Evolutionary conservation across 2,888 invertebrate genomes (phyloP).

Genomic region (Agriopis aurantiaria): DNA sequence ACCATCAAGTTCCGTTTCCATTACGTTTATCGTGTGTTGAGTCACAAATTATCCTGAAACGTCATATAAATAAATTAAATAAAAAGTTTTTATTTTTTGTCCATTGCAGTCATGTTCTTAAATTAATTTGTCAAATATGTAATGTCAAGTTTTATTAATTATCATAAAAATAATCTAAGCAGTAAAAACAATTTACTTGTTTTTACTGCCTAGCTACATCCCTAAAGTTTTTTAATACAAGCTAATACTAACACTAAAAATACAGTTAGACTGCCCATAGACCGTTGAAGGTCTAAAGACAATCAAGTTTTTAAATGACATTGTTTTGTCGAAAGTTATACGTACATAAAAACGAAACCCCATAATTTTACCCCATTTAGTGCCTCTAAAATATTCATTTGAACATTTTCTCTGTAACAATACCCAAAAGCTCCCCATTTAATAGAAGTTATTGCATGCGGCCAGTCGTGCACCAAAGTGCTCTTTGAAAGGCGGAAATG

Average conservation of each 20-base stretch:
- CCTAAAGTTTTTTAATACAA: too few species aligned
- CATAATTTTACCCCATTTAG: conserved; percentile 2
- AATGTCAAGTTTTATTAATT: too few species aligned
- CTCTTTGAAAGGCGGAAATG: conserved; percentile 39
- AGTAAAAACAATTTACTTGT: too few species aligned
- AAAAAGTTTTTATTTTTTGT: too few species aligned
- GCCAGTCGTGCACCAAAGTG: conserved; percentile 40
- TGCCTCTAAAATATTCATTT: conserved; percentile 14
- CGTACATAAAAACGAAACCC: not conserved
- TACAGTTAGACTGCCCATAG: too few species aligned
- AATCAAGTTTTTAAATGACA: not conserved
- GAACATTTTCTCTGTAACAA: conserved; percentile 15
- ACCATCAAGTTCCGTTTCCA: not conserved
- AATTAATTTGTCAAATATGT: too few species aligned
- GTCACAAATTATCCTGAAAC: conserved; percentile 1
- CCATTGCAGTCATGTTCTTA: too few species aligned
- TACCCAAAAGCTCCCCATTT: conserved; percentile 37
- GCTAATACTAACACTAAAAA: too few species aligned
- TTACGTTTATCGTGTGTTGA: conserved; percentile 4
- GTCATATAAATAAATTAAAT: not conserved
- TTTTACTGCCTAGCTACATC: too few species aligned
- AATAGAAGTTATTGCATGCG: conserved; percentile 43
- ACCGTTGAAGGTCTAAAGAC: too few species aligned
- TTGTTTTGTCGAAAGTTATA: not conserved
- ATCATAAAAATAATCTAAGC: too few species aligned